These are phyloP conservation scores for Alauda arvensis DNA, from an alignment of 2,797 vertebrate species.

Conservation along the genomic window DNA sequence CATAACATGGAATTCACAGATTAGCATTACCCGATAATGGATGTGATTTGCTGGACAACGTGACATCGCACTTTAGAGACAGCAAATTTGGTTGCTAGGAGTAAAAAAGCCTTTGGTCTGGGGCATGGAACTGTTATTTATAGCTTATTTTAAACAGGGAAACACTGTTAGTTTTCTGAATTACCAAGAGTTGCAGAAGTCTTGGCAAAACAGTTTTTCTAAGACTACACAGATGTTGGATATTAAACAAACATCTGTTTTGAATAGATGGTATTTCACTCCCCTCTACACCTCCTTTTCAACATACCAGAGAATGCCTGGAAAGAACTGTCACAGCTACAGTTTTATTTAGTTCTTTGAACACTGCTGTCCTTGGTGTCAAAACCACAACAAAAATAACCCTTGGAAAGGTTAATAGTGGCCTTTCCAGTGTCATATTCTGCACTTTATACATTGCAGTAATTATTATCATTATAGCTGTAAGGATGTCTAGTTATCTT, in stretches of 20 bases:
- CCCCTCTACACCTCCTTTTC: constrained; percentile 8
- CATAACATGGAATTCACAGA: constrained; percentile 16
- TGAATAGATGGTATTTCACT: constrained; percentile 59
- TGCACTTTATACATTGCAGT: constrained; percentile 82
- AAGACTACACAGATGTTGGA: constrained; percentile 69
- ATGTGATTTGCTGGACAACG: constrained; percentile 33
- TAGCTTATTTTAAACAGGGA: constrained; percentile 62
- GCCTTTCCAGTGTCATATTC: constrained; percentile 93
- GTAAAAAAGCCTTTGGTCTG: background rate
- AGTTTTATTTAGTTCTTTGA: constrained; percentile 71
- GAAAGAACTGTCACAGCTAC: constrained; percentile 50
- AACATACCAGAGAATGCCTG: constrained; percentile 25
- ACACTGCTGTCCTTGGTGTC: constrained; percentile 73
- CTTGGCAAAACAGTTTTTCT: constrained; percentile 67
- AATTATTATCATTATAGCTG: constrained; percentile 98
- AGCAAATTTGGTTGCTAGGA: constrained; percentile 52
- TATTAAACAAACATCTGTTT: constrained; percentile 76
- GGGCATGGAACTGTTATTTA: constrained; percentile 54
- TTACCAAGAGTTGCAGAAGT: constrained; percentile 67
- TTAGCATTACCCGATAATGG: background rate
- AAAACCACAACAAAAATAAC: constrained; percentile 77
- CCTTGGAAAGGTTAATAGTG: constrained; percentile 92
- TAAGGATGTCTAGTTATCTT: constrained; percentile 94
- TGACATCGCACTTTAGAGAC: constrained; percentile 45
- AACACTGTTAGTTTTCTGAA: constrained; percentile 65